Percentiles rank a stretch among this genome's conserved stretches.
Conservation (phyloP, 2,113 vertebrate species). For the Galeopterus variegatus region DNA sequence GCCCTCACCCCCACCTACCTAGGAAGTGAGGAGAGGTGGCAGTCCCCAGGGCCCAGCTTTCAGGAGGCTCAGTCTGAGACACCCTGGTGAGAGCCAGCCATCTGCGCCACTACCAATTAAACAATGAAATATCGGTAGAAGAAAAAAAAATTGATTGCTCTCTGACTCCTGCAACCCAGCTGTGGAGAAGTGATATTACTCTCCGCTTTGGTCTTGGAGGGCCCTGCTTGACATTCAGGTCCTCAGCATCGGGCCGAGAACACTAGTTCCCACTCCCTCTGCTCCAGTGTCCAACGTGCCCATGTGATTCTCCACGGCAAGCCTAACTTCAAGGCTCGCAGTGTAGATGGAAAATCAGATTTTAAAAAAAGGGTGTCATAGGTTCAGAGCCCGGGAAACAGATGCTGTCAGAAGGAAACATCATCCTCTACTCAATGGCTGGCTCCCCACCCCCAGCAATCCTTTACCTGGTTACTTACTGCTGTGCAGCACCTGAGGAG, state of each 20-base stretch:
- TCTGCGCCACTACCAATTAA: slow-evolving; percentile 77
- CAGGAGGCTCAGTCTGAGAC: neutral
- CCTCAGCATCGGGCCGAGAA: neutral
- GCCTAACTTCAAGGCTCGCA: neutral
- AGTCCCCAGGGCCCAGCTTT: neutral
- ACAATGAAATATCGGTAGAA: slow-evolving; percentile 73
- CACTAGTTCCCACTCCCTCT: neutral
- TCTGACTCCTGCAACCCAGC: slow-evolving; percentile 51
- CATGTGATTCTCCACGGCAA: neutral
- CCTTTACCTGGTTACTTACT: slow-evolving; percentile 17
- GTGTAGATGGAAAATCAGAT: neutral
- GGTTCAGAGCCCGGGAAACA: neutral
- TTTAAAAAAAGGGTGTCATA: neutral
- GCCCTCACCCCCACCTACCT: neutral
- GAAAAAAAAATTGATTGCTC: slow-evolving; percentile 73
- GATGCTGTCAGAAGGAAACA: neutral
- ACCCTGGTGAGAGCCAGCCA: slow-evolving; percentile 54
- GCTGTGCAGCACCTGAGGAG: neutral
- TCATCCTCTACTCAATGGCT: neutral
- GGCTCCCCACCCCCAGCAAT: neutral
- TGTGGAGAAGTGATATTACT: slow-evolving; percentile 75
- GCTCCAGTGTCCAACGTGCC: neutral
- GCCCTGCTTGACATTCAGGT: slow-evolving; percentile 43
- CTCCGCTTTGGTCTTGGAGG: neutral
- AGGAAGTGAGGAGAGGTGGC: neutral